Evolutionary conservation across 2,113 vertebrate genomes (phyloP).

Genomic region (Raja brachyura): DNA sequence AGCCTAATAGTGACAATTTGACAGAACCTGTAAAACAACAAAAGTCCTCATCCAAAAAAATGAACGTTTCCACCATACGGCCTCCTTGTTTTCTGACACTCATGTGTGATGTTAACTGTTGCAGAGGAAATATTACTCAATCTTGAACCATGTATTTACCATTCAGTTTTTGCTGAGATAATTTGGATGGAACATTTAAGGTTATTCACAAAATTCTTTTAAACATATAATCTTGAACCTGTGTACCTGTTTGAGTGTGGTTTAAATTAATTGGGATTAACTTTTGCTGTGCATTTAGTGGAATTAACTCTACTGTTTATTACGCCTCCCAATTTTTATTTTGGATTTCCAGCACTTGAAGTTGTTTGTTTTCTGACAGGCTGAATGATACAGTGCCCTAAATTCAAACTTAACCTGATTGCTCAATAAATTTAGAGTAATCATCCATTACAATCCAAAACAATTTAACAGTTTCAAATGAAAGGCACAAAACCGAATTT

Average conservation of each 20-base stretch:
- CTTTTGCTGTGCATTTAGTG: not conserved
- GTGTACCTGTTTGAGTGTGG: not conserved
- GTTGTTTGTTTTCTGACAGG: no score
- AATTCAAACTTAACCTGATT: no score
- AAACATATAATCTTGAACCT: not conserved
- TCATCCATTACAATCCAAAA: no score
- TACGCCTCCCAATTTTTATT: not conserved
- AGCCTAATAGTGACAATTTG: conserved; percentile 40
- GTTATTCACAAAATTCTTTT: not conserved
- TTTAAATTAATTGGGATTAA: not conserved
- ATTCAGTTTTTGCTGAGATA: not conserved
- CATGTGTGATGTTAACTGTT: not conserved
- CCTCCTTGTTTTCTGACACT: not conserved
- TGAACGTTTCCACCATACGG: not conserved
- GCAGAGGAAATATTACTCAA: not conserved
- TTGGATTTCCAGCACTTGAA: no score
- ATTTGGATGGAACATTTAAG: not conserved
- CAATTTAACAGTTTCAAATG: no score
- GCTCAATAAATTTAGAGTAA: no score
- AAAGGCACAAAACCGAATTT: no score
- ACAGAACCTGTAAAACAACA: conserved; percentile 37
- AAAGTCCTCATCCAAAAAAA: conserved; percentile 5
- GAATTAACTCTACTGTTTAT: not conserved
- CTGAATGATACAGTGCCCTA: no score
- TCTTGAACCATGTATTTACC: not conserved